Percentiles rank a stretch among this genome's conserved stretches.
These are phyloP conservation scores for Probosciger aterrimus DNA, from an alignment of 2,113 vertebrate genomes.

Conservation along the genomic window DNA sequence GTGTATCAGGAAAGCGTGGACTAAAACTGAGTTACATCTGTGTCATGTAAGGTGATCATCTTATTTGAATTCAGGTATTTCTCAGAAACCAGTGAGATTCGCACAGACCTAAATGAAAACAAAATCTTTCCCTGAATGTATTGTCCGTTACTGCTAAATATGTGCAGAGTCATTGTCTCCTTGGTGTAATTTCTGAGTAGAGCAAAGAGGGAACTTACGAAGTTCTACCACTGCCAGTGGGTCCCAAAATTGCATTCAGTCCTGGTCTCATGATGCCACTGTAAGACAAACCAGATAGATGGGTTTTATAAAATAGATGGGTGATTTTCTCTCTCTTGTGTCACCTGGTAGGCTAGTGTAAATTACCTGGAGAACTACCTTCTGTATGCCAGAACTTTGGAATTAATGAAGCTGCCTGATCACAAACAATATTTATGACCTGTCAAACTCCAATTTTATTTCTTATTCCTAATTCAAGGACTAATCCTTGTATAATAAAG, in stretches of 20 bases:
- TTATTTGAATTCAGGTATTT: not conserved
- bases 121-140: not conserved
- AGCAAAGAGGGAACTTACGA: conserved; percentile 82
- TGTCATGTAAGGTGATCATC: not conserved
- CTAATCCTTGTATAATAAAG: not conserved
- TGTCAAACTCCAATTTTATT: not conserved
- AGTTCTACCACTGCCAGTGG: conserved; percentile 94
- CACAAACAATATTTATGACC: not conserved
- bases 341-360: not conserved
- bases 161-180: not conserved
- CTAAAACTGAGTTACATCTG: not conserved
- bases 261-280: conserved; percentile 97
- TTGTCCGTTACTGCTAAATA: not conserved
- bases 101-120: not conserved
- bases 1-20: not conserved
- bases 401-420: not conserved
- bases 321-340: not conserved
- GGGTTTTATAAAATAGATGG: not conserved
- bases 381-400: not conserved
- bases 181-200: not conserved
- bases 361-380: not conserved
- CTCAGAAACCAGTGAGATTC: not conserved
- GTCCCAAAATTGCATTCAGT: conserved; percentile 93
- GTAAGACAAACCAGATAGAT: conserved; percentile 37
- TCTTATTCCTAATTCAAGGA: not conserved